Conservation (phyloP, 2,113 vertebrate genomes). For the Sinocyclocheilus maitianheensis region DNA sequence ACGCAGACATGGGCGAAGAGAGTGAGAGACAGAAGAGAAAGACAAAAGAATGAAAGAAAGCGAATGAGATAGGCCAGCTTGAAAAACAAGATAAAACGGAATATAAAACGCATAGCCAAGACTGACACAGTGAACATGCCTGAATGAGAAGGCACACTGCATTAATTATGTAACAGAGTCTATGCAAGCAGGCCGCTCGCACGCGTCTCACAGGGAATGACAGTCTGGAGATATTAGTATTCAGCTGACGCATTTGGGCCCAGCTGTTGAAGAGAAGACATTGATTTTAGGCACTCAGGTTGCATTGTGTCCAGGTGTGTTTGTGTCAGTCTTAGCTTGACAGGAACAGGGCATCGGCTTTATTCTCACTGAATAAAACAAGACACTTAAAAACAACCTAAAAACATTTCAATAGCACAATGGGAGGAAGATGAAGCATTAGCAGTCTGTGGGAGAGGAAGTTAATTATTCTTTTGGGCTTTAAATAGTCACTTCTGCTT, state of each 20-base stretch:
- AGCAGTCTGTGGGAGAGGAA: constrained; percentile 3
- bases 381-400: constrained; percentile 38
- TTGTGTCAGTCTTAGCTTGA: constrained; percentile 44
- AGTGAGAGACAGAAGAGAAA: constrained; percentile 7
- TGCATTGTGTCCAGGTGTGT: constrained; percentile 51
- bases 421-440: constrained; percentile 9
- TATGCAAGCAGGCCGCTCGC: constrained; percentile 62
- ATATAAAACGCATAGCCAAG: constrained; percentile 72
- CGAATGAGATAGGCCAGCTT: constrained; percentile 52
- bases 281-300: constrained; percentile 58
- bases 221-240: constrained; percentile 66
- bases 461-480: not conserved
- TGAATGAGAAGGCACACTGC: constrained; percentile 73
- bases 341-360: constrained; percentile 55
- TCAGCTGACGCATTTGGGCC: constrained; percentile 40
- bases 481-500: not conserved
- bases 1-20: not conserved
- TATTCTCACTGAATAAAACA: constrained; percentile 55
- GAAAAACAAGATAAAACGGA: constrained; percentile 72
- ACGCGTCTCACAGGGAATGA: constrained; percentile 58
- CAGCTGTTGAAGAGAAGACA: constrained; percentile 58
- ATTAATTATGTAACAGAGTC: constrained; percentile 77
- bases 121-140: constrained; percentile 71
- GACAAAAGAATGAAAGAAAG: constrained; percentile 22
- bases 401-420: constrained; percentile 34